Conservation (phyloP, 2,113 vertebrate species). For the Buteo buteo region DNA sequence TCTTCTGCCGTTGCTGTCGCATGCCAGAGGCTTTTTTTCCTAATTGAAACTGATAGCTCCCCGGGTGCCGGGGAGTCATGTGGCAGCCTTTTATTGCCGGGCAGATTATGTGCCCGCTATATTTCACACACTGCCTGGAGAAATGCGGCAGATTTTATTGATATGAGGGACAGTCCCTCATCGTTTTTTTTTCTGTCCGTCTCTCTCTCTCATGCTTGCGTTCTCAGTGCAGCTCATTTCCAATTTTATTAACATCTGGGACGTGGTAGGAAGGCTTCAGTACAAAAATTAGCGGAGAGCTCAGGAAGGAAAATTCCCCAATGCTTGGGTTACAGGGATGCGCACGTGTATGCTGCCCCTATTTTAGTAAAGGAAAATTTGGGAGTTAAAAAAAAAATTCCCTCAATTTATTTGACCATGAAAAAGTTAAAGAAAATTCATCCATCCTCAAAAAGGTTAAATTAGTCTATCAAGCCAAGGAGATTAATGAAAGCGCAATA, state of each 20-base stretch:
- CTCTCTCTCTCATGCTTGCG: neutral
- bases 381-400: neutral
- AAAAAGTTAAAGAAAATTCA: neutral
- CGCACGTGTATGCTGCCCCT: fast-evolving
- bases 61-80: neutral
- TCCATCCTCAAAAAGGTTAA: neutral
- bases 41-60: constrained; percentile 64
- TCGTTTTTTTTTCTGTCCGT: neutral
- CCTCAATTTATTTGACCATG: neutral
- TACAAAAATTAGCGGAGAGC: neutral
- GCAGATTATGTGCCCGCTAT: neutral
- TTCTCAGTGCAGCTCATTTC: neutral
- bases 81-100: constrained; percentile 25
- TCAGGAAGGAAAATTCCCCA: neutral
- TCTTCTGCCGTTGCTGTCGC: neutral
- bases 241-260: constrained; percentile 12
- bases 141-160: constrained; percentile 49
- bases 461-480: neutral
- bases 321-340: neutral
- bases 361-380: neutral
- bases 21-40: constrained; percentile 27
- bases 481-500: constrained; percentile 11
- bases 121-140: constrained; percentile 46
- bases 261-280: neutral
- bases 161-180: constrained; percentile 2